A percentile compares a stretch with the other conserved stretches of the same genome.
phyloP scores from a whole-genome alignment of 2,797 vertebrate genomes.

The Mycteria americana region DNA sequence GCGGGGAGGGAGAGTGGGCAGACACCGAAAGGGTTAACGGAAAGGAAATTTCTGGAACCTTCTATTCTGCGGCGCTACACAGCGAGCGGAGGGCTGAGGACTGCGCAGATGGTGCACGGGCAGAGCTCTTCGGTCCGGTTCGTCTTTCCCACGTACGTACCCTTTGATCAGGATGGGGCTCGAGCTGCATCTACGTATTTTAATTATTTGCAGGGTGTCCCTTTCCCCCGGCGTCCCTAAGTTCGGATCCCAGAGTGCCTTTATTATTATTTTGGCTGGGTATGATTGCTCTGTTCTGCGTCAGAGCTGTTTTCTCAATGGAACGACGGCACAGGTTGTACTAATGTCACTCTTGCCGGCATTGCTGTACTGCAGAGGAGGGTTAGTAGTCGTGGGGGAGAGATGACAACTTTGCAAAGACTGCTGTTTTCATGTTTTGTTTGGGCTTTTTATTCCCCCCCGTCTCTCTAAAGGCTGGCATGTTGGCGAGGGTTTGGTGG shows the following conservation, averaged over 20 bases:
- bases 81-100: slow-evolving; percentile 72
- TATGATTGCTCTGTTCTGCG: slow-evolving; percentile 68
- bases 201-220: slow-evolving; percentile 49
- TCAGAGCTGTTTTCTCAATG: slow-evolving; percentile 70
- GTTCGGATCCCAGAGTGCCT: slow-evolving; percentile 31
- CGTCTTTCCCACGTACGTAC: slow-evolving; percentile 76
- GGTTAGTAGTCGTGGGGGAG: slow-evolving; percentile 47
- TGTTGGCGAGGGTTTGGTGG: neutral
- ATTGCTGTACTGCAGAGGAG: slow-evolving; percentile 65
- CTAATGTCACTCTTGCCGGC: slow-evolving; percentile 60
- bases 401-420: slow-evolving; percentile 65
- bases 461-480: neutral
- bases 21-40: slow-evolving; percentile 81
- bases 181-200: neutral
- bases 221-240: slow-evolving; percentile 35
- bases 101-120: slow-evolving; percentile 74
- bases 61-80: slow-evolving; percentile 79
- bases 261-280: slow-evolving; percentile 49
- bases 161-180: slow-evolving; percentile 61
- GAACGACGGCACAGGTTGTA: slow-evolving; percentile 70
- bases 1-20: slow-evolving; percentile 69
- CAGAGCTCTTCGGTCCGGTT: slow-evolving; percentile 68
- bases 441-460: neutral
- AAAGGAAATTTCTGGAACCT: slow-evolving; percentile 86
- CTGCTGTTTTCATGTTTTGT: slow-evolving; percentile 7